Base-by-base conservation (phyloP, 2,888 invertebrate genomes). In the Leucoma salicis region DNA sequence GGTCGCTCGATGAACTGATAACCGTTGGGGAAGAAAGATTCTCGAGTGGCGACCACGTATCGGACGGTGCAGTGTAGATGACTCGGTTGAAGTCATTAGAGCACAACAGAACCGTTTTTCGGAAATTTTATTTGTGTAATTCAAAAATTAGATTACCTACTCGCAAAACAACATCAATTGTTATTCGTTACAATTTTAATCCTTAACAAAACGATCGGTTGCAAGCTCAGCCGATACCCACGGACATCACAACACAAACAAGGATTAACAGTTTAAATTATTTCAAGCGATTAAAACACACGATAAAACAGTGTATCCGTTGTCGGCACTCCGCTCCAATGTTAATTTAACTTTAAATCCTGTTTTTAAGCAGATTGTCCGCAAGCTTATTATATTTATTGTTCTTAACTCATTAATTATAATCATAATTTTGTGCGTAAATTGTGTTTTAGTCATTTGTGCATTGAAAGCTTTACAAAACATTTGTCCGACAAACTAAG, bases 221-320 rank as follows among this genome's bases (percentile, higher is more conserved):
- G 31, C 41, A 58, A 49, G 38, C 36, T 0, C 35, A 36, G 41
- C 42, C 45, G 44, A 51, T 47, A 49, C 41, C 46, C 27, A 27
- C 45, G 44, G 35, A 51, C 50, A 47, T 55, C 52, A 55, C 44
- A 54, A 51, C 56, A 48, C 68, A 66, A 71, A 74, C 69, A 66
- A 43, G 79, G 81, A 74, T 82, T 81, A 78, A 76, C 80, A 81
- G 67, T 81, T 79, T 78, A 81, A 80, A 78, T 82, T 78, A 82
- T 81, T 79, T 80, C 65, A 71, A 66, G 71, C 75, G 82, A 80
- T 81, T 79, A 75, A 74, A 78, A 71, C 74, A 62, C 73, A 76
- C 70, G 79, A 76, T 76, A 78, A 72, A 74, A 70, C 63, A 62
- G 47, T 50, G 49, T 58, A 52, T 46, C 60, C 57, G 60, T 42